These are phyloP conservation scores for Lasioglossum baleicum DNA, from an alignment of 1,140 invertebrate genomes.

Conservation along the genomic window DNA sequence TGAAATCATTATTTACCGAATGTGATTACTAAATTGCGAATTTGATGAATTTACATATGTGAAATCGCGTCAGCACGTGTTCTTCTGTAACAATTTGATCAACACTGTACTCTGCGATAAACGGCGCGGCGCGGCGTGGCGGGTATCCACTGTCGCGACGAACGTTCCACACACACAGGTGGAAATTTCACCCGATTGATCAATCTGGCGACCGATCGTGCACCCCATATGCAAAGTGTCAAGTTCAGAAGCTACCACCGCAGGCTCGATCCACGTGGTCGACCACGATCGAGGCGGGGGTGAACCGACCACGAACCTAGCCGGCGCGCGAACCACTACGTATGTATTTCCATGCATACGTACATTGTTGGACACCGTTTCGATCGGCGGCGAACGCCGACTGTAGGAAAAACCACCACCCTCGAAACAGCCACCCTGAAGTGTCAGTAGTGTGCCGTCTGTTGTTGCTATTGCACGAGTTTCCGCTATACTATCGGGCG, in stretches of 20 bases:
- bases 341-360: too few species aligned
- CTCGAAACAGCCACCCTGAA: slow-evolving; percentile 22
- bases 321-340: not conserved
- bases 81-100: too few species aligned
- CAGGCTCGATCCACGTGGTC: slow-evolving; percentile 48
- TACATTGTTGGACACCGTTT: slow-evolving; percentile 30
- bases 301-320: not conserved
- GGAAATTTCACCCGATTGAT: slow-evolving; percentile 11
- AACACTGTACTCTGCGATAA: too few species aligned
- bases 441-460: slow-evolving; percentile 53
- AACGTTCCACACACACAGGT: not conserved
- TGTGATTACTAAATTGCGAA: too few species aligned
- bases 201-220: not conserved
- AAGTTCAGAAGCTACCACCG: slow-evolving; percentile 47
- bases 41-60: too few species aligned
- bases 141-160: not conserved
- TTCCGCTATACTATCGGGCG: slow-evolving; percentile 1
- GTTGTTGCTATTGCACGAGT: slow-evolving; percentile 49
- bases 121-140: too few species aligned
- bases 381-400: slow-evolving; percentile 50
- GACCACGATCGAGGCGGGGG: slow-evolving; percentile 27
- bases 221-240: slow-evolving; percentile 19
- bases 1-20: too few species aligned
- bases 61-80: too few species aligned
- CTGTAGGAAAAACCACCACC: slow-evolving; percentile 46